phyloP scores from a whole-genome alignment of 1,140 invertebrate genomes.

The Caerostris extrusa region DNA sequence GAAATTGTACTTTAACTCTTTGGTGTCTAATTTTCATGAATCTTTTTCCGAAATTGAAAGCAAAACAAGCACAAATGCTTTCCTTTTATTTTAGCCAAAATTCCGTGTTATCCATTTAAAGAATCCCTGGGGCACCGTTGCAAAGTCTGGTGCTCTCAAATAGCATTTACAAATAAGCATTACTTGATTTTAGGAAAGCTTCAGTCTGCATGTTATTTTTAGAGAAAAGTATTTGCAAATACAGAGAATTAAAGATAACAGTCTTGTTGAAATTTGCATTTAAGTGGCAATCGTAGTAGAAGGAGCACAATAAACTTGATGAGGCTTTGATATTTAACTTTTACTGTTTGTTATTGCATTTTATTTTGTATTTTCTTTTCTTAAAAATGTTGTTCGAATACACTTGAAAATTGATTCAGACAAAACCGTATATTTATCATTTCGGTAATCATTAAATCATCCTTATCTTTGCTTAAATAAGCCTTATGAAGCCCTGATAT shows the following conservation, averaged over 20 bases:
- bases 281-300: not conserved
- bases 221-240: not conserved
- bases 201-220: not conserved
- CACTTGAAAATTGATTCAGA: too few relatives aligned
- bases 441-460: too few relatives aligned
- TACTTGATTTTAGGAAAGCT: not conserved
- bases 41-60: not conserved
- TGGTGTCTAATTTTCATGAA: not conserved
- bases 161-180: not conserved
- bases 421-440: too few relatives aligned
- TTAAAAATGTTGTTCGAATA: too few relatives aligned
- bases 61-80: not conserved
- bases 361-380: too few relatives aligned
- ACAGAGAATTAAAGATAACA: not conserved
- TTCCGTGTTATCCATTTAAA: conserved; percentile 2
- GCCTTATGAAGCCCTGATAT: too few relatives aligned
- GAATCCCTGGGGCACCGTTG: not conserved
- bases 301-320: not conserved
- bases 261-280: not conserved
- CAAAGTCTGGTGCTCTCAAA: not conserved
- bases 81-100: conserved; percentile 4
- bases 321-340: too few relatives aligned
- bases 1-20: not conserved
- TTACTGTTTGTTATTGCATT: too few relatives aligned
- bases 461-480: too few relatives aligned